A percentile compares a stretch with the other conserved stretches of the same genome.
phyloP scores from a whole-genome alignment of 2,888 invertebrate genomes.

The Calameuta pallipes region DNA sequence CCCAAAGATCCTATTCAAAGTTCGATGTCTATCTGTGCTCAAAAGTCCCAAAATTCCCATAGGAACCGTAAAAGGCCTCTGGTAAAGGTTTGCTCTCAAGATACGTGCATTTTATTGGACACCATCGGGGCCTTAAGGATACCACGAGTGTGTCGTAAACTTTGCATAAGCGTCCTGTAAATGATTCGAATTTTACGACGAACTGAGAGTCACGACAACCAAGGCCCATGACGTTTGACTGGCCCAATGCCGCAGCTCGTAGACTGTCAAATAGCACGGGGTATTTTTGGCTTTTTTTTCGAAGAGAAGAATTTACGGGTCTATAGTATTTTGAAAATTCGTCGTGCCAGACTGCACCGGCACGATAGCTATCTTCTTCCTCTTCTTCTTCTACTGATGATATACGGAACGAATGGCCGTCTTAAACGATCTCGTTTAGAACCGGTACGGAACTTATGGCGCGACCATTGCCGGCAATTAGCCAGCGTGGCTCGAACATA shows the following conservation, averaged over 20 bases:
- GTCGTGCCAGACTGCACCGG: background rate
- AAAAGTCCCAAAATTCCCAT: background rate
- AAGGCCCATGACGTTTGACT: background rate
- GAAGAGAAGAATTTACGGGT: background rate
- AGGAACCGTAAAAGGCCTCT: background rate
- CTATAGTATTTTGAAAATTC: background rate
- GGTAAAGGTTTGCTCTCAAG: background rate
- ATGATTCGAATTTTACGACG: slow-evolving; percentile 20
- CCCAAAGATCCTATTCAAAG: background rate
- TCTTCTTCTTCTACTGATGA: background rate
- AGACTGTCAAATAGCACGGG: background rate
- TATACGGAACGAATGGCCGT: background rate
- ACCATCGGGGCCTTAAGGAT: background rate
- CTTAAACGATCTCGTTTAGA: slow-evolving; percentile 51
- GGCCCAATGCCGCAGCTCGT: background rate
- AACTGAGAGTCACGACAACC: background rate
- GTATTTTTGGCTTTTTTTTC: background rate
- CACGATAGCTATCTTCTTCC: background rate
- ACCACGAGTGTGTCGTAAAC: slow-evolving; percentile 16
- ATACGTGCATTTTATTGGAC: background rate
- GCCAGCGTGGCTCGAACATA: slow-evolving; percentile 54
- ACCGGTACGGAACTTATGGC: slow-evolving; percentile 16
- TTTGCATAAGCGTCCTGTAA: slow-evolving; percentile 13
- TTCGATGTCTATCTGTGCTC: background rate
- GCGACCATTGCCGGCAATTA: slow-evolving; percentile 55